These are phyloP conservation scores for Pterobdella sp. DNA, from an alignment of 2,888 invertebrate genomes.

Conservation along the genomic window DNA sequence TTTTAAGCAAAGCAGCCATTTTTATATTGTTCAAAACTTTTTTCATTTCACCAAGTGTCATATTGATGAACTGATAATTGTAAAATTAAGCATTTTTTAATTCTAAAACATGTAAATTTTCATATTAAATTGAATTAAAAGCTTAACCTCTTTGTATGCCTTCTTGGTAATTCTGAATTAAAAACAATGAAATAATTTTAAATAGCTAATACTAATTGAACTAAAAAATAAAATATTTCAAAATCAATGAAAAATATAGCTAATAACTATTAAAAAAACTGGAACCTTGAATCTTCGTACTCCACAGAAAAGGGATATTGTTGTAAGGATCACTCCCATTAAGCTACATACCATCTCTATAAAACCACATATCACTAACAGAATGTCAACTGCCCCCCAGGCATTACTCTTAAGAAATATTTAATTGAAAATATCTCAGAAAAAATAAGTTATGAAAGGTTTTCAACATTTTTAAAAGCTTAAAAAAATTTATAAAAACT, in stretches of 20 bases:
- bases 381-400: constrained; percentile 27
- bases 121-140: background rate
- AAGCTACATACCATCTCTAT: constrained; percentile 10
- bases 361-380: constrained; percentile 21
- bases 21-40: too few species aligned
- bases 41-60: background rate
- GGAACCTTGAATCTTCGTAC: constrained; percentile 10
- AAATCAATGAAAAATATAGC: too few species aligned
- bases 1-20: too few species aligned
- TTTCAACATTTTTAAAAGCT: background rate
- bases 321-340: constrained; percentile 6
- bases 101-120: background rate
- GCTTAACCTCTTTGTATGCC: background rate
- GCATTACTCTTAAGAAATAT: constrained; percentile 7
- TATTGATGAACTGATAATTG: background rate
- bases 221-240: too few species aligned
- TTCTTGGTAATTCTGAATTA: background rate
- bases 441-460: background rate
- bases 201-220: background rate
- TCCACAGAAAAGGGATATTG: constrained; percentile 25
- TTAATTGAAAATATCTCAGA: background rate
- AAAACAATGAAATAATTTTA: background rate
- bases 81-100: background rate
- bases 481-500: too few species aligned
- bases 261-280: too few species aligned